Base-by-base conservation (phyloP, 2,113 vertebrate genomes). In the Setophaga coronata region DNA sequence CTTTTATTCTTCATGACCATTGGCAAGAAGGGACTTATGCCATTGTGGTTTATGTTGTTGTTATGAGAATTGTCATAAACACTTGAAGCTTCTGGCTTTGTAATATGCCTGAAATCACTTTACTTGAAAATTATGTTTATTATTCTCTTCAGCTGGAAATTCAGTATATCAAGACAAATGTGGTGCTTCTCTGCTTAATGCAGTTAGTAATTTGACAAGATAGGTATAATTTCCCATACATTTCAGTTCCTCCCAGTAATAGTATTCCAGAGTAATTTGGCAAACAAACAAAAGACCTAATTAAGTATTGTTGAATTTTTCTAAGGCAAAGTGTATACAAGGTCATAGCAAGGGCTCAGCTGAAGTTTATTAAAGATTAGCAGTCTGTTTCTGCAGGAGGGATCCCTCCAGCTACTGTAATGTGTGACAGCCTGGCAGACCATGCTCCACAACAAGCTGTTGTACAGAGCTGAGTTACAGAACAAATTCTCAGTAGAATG, bases 331-430 rank as follows among this genome's bases (percentile, higher is more conserved):
- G 56, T 81, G n/a, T 77, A 84, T 62, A 29, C 79, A 96, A 96
- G 95, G 96, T 96, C 65, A 2, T 45, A 61, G 6, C 70, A 95
- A 95, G 92, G 88, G 83, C 87, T 93, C 83, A 89, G 80, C 57
- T 96, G 93, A 97, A 94, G 70, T 96, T 95, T 98, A 93, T 95
- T 96, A 91, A 94, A 93, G 94, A 96, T 91, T 93, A 96, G 57
- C 82, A 93, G 53, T 47, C 76, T 94, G 77, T 92, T 97, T 96
- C 90, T 93, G 61, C 65, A 91, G 73, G 78, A 96, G 72, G 85
- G 56, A 80, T 71, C 79, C 88, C 81, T 93, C 66, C 78, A 87
- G 96, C 93, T 89, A 95, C 65, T 66, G 42, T 79, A 79, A 71
- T 56, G 82, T 73, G 20, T 38, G 76, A 90, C 90, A 96, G 88